Percentiles rank a stretch among this genome's conserved stretches.
phyloP scores from a whole-genome alignment of 2,797 vertebrate species.

The Sarcoramphus papa region DNA sequence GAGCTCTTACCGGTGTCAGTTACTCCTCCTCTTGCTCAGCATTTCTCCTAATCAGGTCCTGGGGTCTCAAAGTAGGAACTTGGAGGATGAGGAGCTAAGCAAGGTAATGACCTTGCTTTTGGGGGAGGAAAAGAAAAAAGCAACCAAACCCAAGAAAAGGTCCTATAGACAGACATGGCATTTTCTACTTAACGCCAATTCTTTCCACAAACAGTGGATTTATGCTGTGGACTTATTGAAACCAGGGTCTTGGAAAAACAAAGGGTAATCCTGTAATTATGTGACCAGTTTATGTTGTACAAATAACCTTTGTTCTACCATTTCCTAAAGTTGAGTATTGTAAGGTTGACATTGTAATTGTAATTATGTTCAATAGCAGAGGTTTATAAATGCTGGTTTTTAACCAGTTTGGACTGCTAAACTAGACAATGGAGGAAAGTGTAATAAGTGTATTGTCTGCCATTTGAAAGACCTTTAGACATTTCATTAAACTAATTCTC shows the following conservation, averaged over 20 bases:
- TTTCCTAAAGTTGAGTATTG: not conserved
- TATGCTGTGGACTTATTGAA: not conserved
- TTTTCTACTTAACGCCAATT: not conserved
- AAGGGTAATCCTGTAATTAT: not conserved
- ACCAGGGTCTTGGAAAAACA: not conserved
- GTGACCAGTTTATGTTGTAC: not conserved
- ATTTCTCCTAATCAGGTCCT: not conserved
- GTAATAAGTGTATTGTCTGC: not conserved
- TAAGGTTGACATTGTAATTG: not conserved
- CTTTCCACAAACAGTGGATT: not conserved
- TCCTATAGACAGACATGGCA: not conserved
- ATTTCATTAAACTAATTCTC: not conserved
- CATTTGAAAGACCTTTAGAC: not conserved
- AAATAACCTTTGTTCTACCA: not conserved
- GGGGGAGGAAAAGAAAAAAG: not conserved
- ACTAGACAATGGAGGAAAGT: not conserved
- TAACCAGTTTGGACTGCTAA: not conserved
- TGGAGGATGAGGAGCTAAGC: not conserved
- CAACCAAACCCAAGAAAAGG: not conserved
- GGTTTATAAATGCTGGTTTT: not conserved
- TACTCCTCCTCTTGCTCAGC: not conserved
- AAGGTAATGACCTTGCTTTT: not conserved
- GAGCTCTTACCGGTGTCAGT: not conserved
- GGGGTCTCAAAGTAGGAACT: not conserved
- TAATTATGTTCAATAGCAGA: not conserved